Percentiles rank a stretch among this genome's conserved stretches.
Conservation (phyloP, 2,888 invertebrate genomes). For the Ephialtes manifestator region DNA sequence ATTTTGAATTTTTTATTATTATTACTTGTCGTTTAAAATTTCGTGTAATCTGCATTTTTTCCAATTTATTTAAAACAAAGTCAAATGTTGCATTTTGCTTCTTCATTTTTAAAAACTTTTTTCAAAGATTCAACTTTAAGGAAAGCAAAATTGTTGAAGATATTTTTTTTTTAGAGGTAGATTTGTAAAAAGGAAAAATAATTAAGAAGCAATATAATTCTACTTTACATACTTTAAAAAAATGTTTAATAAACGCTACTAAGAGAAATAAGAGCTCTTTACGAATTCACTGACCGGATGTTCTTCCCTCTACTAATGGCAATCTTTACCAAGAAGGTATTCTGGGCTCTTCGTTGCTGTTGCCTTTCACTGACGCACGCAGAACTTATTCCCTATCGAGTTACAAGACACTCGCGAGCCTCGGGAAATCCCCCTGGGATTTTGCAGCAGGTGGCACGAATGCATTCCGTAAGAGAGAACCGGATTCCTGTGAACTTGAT, state of each 20-base stretch:
- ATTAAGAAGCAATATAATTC: too few species aligned
- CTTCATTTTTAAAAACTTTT: too few species aligned
- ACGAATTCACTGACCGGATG: conserved; percentile 37
- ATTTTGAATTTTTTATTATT: too few species aligned
- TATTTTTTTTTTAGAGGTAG: too few species aligned
- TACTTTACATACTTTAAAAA: too few species aligned
- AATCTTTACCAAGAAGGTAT: conserved; percentile 43
- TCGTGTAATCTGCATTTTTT: too few species aligned
- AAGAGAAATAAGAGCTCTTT: conserved; percentile 17
- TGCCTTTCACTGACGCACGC: conserved; percentile 66
- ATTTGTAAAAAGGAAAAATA: too few species aligned
- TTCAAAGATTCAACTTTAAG: too few species aligned
- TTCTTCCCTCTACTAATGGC: conserved; percentile 52
- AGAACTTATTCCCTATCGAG: conserved; percentile 52
- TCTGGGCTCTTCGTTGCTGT: conserved; percentile 1
- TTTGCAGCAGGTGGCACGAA: conserved; percentile 57
- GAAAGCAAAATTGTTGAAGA: too few species aligned
- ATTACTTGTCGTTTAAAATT: too few species aligned
- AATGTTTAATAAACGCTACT: conserved; percentile 21
- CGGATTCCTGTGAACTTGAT: conserved; percentile 26
- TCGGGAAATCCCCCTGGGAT: conserved; percentile 63
- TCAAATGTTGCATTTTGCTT: too few species aligned
- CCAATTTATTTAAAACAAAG: too few species aligned
- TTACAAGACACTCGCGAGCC: conserved; percentile 48
- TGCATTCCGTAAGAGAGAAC: conserved; percentile 52